Evolutionary conservation across 2,797 vertebrate genomes (phyloP), one percentile per base, ranked within the genome.

Genomic region (Ptychobarbus kaznakovi): DNA sequence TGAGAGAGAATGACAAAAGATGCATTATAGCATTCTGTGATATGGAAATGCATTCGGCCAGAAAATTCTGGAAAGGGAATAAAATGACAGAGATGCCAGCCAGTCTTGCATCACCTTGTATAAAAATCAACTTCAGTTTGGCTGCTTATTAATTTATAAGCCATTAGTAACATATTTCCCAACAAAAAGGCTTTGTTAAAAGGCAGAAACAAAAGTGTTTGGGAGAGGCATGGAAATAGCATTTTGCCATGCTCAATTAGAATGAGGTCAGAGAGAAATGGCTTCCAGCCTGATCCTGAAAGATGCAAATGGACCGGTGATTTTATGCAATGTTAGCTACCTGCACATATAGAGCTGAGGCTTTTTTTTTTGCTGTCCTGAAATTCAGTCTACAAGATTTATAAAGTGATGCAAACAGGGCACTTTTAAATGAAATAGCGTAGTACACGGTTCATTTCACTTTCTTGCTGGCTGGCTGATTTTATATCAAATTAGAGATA

Each of bases 71-170:
- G 92, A 94, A 94, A 95, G 93, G 93, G 92, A 95, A 94, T 95
- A 94, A 94, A 94, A 95, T 90, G 93, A 84, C 68, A 84, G 86
- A 91, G 90, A 91, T 90, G 91, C 92, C 92, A 91, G 93, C 92
- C 79, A 92, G 92, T 92, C 93, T 90, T 91, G 92, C 87, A 93
- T 95, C 94, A 95, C 94, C 93, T 94, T 93, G 92, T 93, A 93
- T 95, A 91, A 93, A 95, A 95, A 91, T 94, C 93, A 90, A 94
- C 94, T 95, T 94, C 93, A 92, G 92, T 94, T 94, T 93, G 91
- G 91, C 92, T 92, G 89, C 90, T 96, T 94, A 95, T 93, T 96
- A 95, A 96, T 95, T 96, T 91, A 96, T 95, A 94, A 95, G 92
- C 95, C 95, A 95, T 96, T 96, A 95, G 95, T 95, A 94, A 94